Percentiles rank a stretch among this genome's conserved stretches.
phyloP scores from a whole-genome alignment of 2,113 vertebrate species.

The Cebus imitator region DNA sequence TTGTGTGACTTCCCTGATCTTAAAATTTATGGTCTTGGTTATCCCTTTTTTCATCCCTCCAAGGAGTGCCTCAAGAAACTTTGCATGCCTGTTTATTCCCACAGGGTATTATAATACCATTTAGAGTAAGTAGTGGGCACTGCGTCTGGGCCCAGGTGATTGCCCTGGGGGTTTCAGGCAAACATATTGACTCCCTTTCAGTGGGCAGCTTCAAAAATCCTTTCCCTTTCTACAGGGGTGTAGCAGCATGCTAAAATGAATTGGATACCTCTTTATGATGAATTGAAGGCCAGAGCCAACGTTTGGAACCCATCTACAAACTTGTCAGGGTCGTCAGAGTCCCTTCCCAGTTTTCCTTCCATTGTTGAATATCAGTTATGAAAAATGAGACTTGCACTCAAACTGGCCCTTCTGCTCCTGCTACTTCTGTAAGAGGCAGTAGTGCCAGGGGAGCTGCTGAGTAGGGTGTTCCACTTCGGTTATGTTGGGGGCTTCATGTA shows the following conservation, averaged over 20 bases:
- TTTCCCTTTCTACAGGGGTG: neutral
- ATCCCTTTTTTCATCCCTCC: neutral
- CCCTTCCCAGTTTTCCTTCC: neutral
- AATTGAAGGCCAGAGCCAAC: neutral
- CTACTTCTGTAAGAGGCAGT: neutral
- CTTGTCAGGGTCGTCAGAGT: neutral
- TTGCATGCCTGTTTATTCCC: neutral
- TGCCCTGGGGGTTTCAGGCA: neutral
- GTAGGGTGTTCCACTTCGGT: no score
- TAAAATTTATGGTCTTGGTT: neutral
- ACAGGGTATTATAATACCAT: neutral
- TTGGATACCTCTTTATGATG: neutral
- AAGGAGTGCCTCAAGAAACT: neutral
- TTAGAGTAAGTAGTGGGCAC: neutral
- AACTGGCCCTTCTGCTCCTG: neutral
- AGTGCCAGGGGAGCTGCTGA: neutral
- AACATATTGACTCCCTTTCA: neutral
- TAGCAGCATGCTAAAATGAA: neutral
- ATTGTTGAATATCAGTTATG: neutral
- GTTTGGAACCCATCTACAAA: neutral
- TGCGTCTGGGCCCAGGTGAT: neutral
- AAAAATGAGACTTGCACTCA: neutral
- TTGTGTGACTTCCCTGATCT: neutral
- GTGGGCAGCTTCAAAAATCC: neutral
- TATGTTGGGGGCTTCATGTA: no score